These are phyloP conservation scores for Botia kubotai DNA, from an alignment of 2,797 vertebrate genomes.

Conservation along the genomic window DNA sequence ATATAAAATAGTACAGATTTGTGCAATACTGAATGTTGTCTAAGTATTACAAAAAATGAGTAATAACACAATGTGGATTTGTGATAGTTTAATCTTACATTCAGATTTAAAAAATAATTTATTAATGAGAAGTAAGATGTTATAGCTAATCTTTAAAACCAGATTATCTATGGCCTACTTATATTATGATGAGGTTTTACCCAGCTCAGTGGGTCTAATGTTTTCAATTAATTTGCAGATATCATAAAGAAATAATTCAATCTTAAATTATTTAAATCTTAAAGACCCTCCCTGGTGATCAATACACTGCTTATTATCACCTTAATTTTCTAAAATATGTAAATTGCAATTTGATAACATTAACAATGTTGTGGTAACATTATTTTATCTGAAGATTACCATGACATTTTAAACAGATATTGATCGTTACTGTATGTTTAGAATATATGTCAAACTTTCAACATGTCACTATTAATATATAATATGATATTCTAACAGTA, in stretches of 20 bases:
- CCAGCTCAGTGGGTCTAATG: background rate
- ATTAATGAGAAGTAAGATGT: slow-evolving; percentile 29
- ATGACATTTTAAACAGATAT: background rate
- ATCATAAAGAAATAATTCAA: background rate
- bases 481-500: background rate
- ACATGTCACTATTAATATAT: slow-evolving; percentile 6
- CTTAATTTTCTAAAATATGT: background rate
- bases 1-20: too few species aligned
- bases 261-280: background rate
- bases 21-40: too few species aligned
- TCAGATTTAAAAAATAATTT: background rate
- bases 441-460: background rate
- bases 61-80: background rate
- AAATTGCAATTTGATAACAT: background rate
- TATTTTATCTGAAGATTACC: background rate
- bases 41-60: background rate
- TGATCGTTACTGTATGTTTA: background rate
- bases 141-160: slow-evolving; percentile 7
- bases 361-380: background rate
- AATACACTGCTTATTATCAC: background rate
- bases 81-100: background rate
- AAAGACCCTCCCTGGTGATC: background rate
- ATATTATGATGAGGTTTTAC: slow-evolving; percentile 16
- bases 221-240: background rate
- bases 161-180: slow-evolving; percentile 20